phyloP scores from a whole-genome alignment of 2,113 vertebrate genomes.

The Sterrhoptilus dennistouni region DNA sequence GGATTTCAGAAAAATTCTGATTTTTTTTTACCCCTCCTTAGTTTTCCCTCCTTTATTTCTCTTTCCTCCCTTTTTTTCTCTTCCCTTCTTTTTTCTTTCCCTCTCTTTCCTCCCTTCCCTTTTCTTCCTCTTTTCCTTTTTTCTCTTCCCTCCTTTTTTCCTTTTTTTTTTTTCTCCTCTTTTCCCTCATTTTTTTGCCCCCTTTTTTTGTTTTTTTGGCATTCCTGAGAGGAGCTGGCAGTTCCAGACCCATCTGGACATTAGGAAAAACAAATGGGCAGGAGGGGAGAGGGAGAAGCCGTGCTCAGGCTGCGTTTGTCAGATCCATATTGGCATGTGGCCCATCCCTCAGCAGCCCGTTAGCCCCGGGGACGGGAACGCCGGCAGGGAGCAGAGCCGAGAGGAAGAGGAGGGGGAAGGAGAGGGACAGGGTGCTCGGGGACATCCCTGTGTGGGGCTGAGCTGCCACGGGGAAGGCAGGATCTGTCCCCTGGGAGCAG shows the following conservation, averaged over 20 bases:
- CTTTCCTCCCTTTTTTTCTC: too few species aligned
- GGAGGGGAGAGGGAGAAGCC: neutral
- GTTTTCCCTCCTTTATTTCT: neutral
- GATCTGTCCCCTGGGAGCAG: neutral
- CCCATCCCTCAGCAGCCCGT: neutral
- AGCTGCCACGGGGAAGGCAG: neutral
- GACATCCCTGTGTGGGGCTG: neutral
- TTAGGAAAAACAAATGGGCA: neutral
- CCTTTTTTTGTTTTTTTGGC: neutral
- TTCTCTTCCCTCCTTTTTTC: neutral
- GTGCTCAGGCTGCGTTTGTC: neutral
- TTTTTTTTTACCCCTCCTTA: too few species aligned
- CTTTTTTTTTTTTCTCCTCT: too few species aligned
- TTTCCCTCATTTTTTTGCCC: neutral
- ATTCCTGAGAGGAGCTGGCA: neutral
- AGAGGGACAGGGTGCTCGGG: neutral
- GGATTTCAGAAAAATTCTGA: neutral
- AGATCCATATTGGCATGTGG: neutral
- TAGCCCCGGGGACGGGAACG: neutral
- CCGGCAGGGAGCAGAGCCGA: rapidly evolving
- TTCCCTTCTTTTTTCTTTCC: too few species aligned
- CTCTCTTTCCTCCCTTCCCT: too few species aligned
- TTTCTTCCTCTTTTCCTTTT: too few species aligned
- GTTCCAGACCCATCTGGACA: neutral
- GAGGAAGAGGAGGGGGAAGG: neutral